Base-by-base conservation (phyloP, 2,113 vertebrate species). In the Platanista minor region DNA sequence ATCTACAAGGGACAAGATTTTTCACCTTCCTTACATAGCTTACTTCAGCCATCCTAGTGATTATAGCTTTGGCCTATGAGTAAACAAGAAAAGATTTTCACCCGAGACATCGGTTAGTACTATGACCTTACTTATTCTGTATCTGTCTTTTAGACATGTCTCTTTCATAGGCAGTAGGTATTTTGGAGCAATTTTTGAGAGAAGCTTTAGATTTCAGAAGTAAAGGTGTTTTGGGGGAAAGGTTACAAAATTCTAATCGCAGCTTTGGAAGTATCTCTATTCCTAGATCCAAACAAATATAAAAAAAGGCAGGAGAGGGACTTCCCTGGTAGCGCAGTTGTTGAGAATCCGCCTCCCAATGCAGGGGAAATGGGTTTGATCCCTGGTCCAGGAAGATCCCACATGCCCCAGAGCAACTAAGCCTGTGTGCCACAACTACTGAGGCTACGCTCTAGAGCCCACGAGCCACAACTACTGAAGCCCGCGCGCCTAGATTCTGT, bases 161-260 rank as follows among this genome's bases (percentile, higher is more conserved):
- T 71, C 80, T 78, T 72, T 89, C 57, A 31, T 11, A 86, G 52
- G 57, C 31, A 83, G 36, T 49, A 87, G 61, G 39, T 77, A 41
- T 29, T 93, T 94, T 87, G 25, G 17, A 95, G 66, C 61, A 82
- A 64, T 92, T 54, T 57, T 62, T 90, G 62, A 93, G 52, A 95
- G 18, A 17, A 85, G 9, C 23, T 90, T 77, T 67, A 59, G 43
- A 96, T 80, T 97, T 91, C 92, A 97, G 93, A 88, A 97, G 83
- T 41, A 1, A 72, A 57, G 62, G 61, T 71, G 64, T 97, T 96
- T 98, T 93, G 46, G 96, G 96, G 91, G 94, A 89, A 97, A 94
- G 85, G 57, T 96, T 97, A 81, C 92, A n/a, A 95, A 96, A 81
- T 75, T 94, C 91, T 92, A 96, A 86, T 75, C 12, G 2, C 46